Conservation (phyloP, 2,888 invertebrate genomes). For the Callinectes sapidus region DNA sequence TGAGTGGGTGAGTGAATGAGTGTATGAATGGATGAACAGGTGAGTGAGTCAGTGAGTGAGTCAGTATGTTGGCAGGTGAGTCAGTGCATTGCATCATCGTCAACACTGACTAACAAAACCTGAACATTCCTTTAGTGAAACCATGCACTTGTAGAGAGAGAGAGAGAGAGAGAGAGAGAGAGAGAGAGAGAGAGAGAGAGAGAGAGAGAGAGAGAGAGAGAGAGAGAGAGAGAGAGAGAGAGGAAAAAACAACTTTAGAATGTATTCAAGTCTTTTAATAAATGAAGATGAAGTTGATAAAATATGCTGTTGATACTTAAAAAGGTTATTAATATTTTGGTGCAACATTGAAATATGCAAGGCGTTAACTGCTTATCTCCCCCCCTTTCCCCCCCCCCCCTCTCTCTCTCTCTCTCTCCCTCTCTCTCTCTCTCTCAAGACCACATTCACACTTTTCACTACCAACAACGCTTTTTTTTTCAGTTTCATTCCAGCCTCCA, state of each 20-base stretch:
- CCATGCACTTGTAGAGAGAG: neutral
- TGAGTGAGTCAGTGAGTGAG: neutral
- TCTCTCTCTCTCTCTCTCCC: slow-evolving; percentile 42
- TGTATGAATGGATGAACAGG: neutral
- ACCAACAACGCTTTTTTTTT: neutral
- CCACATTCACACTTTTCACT: neutral
- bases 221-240: neutral
- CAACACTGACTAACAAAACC: neutral
- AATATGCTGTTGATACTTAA: neutral
- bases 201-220: neutral
- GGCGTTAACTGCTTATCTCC: no score
- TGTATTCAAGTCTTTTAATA: neutral
- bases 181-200: neutral
- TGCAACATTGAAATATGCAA: neutral
- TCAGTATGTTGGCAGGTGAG: neutral
- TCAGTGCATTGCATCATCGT: neutral
- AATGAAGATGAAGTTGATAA: neutral
- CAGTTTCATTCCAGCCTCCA: neutral
- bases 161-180: neutral
- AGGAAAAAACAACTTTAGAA: no score
- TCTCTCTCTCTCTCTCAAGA: slow-evolving; percentile 18
- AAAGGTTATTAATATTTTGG: neutral
- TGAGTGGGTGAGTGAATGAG: neutral
- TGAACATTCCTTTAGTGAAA: neutral
- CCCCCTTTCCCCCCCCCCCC: neutral